Conservation (phyloP, 1,140 invertebrate species). For the Tetranychus urticae region DNA sequence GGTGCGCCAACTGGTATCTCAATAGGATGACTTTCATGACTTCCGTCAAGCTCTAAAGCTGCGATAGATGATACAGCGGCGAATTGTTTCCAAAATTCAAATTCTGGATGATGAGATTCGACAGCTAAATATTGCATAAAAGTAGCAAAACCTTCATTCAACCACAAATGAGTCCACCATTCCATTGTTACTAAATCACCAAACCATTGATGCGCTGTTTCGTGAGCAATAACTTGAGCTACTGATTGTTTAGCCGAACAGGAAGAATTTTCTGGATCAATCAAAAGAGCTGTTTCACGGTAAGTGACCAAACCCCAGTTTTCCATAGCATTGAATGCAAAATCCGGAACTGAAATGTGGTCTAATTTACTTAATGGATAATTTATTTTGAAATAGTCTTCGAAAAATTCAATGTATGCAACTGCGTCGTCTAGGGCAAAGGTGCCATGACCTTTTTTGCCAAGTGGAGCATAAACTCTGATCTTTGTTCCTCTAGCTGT, state of each 20-base stretch:
- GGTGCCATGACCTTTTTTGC: conserved; percentile 67
- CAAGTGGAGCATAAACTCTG: conserved; percentile 70
- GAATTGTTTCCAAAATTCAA: conserved; percentile 33
- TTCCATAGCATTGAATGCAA: conserved; percentile 10
- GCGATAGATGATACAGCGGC: not conserved
- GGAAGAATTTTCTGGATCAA: conserved; percentile 18
- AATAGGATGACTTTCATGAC: conserved; percentile 62
- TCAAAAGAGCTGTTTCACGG: not conserved
- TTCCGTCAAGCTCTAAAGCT: conserved; percentile 35
- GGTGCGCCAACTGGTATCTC: conserved; percentile 55
- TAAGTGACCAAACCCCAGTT: conserved; percentile 11
- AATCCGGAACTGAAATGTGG: conserved; percentile 71
- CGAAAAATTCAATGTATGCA: conserved; percentile 10
- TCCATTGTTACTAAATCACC: conserved; percentile 46
- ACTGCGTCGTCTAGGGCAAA: conserved; percentile 51
- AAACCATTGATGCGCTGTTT: conserved; percentile 52
- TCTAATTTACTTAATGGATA: conserved; percentile 92
- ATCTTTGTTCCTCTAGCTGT: conserved; percentile 41
- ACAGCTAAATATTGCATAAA: conserved; percentile 59
- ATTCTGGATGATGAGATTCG: conserved; percentile 38
- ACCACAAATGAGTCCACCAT: conserved; percentile 79
- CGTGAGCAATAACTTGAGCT: conserved; percentile 50
- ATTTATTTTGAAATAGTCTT: conserved; percentile 32
- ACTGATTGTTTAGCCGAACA: conserved; percentile 47
- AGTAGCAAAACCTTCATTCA: conserved; percentile 51